Percentiles rank a stretch among this genome's conserved stretches.
phyloP scores from a whole-genome alignment of 2,888 invertebrate genomes.

The Busseola fusca region DNA sequence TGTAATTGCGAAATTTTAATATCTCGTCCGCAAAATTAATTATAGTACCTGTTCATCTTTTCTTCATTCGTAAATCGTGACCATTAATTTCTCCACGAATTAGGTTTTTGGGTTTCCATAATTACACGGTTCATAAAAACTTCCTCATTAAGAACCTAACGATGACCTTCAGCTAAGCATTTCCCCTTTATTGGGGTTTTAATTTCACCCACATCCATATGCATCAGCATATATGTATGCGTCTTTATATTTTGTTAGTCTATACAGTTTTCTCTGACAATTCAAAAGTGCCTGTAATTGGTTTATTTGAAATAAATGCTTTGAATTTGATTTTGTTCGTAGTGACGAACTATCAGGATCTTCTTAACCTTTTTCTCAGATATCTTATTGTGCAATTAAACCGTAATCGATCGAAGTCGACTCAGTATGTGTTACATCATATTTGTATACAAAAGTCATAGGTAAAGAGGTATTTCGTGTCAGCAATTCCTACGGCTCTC shows the following conservation, averaged over 20 bases:
- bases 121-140: background rate
- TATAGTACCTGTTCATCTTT: slow-evolving; percentile 10
- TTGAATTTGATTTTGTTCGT: background rate
- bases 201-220: background rate
- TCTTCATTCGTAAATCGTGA: slow-evolving; percentile 42
- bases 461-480: background rate
- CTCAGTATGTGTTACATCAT: background rate
- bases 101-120: slow-evolving; percentile 11
- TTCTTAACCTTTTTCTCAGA: background rate
- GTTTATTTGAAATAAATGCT: too few relatives aligned
- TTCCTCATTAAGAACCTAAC: background rate
- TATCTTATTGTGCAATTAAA: background rate
- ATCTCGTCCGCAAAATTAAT: slow-evolving; percentile 19
- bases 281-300: too few relatives aligned
- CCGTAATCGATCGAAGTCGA: background rate
- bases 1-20: slow-evolving; percentile 47
- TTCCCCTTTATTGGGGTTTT: background rate
- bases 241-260: background rate
- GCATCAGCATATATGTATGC: background rate
- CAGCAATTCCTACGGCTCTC: background rate
- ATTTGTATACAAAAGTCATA: background rate
- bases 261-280: background rate
- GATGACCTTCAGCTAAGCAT: background rate
- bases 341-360: background rate
- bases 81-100: slow-evolving; percentile 16